Evolutionary conservation across 2,888 invertebrate species (phyloP), one percentile per base, ranked within the genome.

Genomic region (Cantharis flavilabris): DNA sequence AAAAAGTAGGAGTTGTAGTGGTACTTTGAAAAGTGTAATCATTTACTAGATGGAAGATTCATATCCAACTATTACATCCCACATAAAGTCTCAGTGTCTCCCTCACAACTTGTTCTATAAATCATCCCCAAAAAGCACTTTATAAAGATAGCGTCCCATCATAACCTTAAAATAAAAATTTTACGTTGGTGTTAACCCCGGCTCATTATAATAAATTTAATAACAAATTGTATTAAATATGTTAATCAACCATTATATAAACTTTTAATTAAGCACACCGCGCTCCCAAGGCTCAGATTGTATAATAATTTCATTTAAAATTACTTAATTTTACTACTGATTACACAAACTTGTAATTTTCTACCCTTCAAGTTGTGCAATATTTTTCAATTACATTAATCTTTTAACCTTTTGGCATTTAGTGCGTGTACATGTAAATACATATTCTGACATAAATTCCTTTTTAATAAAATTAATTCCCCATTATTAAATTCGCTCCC

Each of bases 91-190:
- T 72, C 64, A 70, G 70, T 62, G 72, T 72, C 72, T 71, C 67
- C 72, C 62, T 30, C 72, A 72, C 72, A 76, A 76, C 76, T 76
- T 70, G 18, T 69, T 63, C 63, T 69, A 69, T 76, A 72, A 76
- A 76, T 76, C 76, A 76, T 76, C 30, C 70, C 23, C 64, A 26
- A n/a, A 49, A 23, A 67, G 65, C 65, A 67, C 65, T 67, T 23
- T 23, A n/a, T 23, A 67, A 67, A 26, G 20, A 67, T 67, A 67
- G 49, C 49, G 2, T 49, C n/a, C 49, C n/a, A 49, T 49, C 49
- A n/a, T 49, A n/a, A 49, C 49, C 49, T n/a, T 49, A 49, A 49
- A 49, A 49, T 49, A 49, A 49, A 49, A 49, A 49, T n/a, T 49
- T 49, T 49, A 49, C 49, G 49, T 49, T 49, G 49, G 49, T 49